Evolutionary conservation across 2,113 vertebrate genomes (phyloP), one percentile per base, ranked within the genome.

Genomic region (Ophiodon elongatus): DNA sequence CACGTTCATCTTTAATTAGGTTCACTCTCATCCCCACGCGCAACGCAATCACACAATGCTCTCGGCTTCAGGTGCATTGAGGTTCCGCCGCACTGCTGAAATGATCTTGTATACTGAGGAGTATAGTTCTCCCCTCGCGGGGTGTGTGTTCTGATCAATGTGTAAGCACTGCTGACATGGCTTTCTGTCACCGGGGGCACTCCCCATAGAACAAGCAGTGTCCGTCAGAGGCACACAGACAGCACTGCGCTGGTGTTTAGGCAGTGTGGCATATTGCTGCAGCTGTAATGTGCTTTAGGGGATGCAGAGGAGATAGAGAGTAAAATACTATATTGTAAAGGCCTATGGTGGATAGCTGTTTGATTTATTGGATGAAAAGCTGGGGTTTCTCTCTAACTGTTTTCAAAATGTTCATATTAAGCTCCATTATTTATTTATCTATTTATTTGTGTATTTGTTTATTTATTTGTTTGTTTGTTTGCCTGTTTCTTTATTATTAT

Each of bases 1-100:
- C 45, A 15, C 23, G 2, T 73, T 85, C 56, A 76, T 68, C 76
- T 87, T 78, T 65, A 78, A 87, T 87, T 65, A 9, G 54, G 59
- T 75, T 84, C 56, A 79, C 1, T 74, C 79, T 82, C 63, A 62
- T 62, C 47, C 59, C 63, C 59, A 57, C 0, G 2, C 31, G 21
- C 52, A 62, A 23, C 67, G 56, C n/a, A 10, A 4, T 66, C 39
- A 19, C 73, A 62, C 35, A n/a, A n/a, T 43, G 1, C 45, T 59
- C 35, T 33, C 33, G 33, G 33, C 33, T 33, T 33, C 33, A 33
- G 4, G 33, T 33, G 33, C 27, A 56, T 63, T 54, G 41, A 68
- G 11, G 27, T 27, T 33, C 66, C 35, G 74, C 8, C 59, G 33
- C 4, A 21, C 0, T 56, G 0, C 0, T 23, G 8, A 68, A 33